Evolutionary conservation across 1,140 invertebrate species (phyloP).

Genomic region (Gyrodactylus bullatarudis): DNA sequence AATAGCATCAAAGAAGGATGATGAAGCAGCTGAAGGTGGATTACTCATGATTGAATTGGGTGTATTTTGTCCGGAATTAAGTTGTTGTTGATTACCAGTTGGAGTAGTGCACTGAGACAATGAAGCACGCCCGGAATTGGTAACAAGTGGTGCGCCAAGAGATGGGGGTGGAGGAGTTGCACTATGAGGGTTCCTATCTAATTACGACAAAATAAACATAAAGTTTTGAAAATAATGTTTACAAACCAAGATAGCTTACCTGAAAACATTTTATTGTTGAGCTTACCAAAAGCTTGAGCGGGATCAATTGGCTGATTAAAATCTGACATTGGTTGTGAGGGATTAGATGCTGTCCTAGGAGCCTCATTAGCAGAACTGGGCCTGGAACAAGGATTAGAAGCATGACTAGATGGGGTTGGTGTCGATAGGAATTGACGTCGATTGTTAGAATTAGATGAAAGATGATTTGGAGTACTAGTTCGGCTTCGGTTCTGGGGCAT

Average conservation of each 20-base stretch:
- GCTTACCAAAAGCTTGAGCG: background rate
- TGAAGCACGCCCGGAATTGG: background rate
- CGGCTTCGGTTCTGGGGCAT: background rate
- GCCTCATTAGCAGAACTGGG: background rate
- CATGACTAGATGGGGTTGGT: background rate
- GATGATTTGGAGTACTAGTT: background rate
- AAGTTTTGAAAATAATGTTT: too few species aligned
- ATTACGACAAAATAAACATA: too few species aligned
- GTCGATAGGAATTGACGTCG: background rate
- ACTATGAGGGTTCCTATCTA: background rate
- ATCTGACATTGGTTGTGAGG: background rate
- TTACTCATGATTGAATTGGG: background rate
- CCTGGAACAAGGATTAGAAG: background rate
- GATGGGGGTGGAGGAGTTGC: background rate
- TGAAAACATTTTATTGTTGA: background rate
- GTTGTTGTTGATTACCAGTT: background rate
- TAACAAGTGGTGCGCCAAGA: background rate
- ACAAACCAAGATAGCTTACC: too few species aligned
- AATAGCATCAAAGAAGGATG: too few species aligned
- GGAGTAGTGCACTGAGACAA: background rate
- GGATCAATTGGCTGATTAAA: background rate
- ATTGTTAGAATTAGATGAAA: background rate
- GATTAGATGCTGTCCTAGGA: background rate
- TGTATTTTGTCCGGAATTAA: background rate
- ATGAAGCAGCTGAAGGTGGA: too few species aligned